Base-by-base conservation (phyloP, 2,797 vertebrate genomes). In the Manis crassicaudata region DNA sequence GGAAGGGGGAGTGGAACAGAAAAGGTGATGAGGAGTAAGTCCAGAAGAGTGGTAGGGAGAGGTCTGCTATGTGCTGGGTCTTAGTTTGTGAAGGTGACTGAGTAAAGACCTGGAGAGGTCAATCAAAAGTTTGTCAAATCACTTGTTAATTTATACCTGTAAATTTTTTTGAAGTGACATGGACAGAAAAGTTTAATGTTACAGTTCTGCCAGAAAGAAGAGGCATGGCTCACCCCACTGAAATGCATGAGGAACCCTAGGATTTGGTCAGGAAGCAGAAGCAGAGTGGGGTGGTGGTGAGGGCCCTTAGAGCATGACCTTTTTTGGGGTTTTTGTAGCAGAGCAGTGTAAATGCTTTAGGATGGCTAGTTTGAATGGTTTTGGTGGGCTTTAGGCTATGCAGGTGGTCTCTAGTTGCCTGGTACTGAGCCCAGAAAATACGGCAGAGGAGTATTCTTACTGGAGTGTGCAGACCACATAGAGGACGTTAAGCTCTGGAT, bases 301-400 rank as follows among this genome's bases (percentile, higher is more conserved):
- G 8, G 16, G 20, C 0, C 0, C 17, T 18, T 67, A 62, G 23
- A 23, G n/a, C 25, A 2, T 20, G 52, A 10, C 50, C 68, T 16
- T 40, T 25, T 23, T 1, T 52, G 25, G 37, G 50, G 18, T 60
- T 83, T 83, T 40, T 76, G 20, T 60, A 25, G 25, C 14, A 23
- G 40, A 68, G 52, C 50, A 58, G 27, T 25, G 32, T 67, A 20
- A 68, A 54, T 21, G 20, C 46, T 84, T 83, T 77, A 76, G n/a
- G 70, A 60, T 2, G 52, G 52, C n/a, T 68, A 52, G 7, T 84
- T 67, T 32, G 50, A 60, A 76, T 75, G 62, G 52, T 80, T 21
- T 88, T 3, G 11, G 11, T 18, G 25, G 62, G 72, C 37, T 52
- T 50, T 46, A 60, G 58, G 77, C 9, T 18, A n/a, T 88, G n/a